These are phyloP conservation scores for Caradrina kadenii DNA, from an alignment of 2,888 invertebrate genomes.

Conservation along the genomic window DNA sequence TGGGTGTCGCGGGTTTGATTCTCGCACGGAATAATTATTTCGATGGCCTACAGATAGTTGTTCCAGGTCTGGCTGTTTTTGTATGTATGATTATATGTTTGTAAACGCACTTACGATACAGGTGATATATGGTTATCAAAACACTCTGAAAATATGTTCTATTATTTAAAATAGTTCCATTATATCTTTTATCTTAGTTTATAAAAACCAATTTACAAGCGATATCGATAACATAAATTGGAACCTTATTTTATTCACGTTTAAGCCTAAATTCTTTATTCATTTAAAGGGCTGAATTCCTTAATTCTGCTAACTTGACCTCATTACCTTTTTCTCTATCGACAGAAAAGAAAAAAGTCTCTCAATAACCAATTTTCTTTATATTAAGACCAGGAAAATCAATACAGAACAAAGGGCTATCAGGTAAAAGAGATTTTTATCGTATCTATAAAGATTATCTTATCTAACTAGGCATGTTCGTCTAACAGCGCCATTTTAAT, in stretches of 20 bases:
- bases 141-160: no score
- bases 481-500: constrained; percentile 41
- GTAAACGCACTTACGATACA: no score
- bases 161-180: neutral
- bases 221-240: neutral
- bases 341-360: constrained; percentile 14
- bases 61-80: no score
- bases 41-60: no score
- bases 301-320: neutral
- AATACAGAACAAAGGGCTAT: constrained; percentile 28
- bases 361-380: constrained; percentile 30
- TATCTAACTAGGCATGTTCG: constrained; percentile 18
- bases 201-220: neutral
- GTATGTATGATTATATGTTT: no score
- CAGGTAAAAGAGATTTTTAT: constrained; percentile 28
- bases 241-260: constrained; percentile 20
- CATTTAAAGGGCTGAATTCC: neutral
- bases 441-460: constrained; percentile 38
- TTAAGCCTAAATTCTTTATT: constrained; percentile 20
- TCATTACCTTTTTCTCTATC: constrained; percentile 3
- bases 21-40: no score
- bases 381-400: constrained; percentile 15
- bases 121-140: no score
- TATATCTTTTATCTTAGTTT: neutral
- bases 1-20: no score